Conservation (phyloP, 1,140 invertebrate genomes). For the Brachionus rotundiformis region DNA sequence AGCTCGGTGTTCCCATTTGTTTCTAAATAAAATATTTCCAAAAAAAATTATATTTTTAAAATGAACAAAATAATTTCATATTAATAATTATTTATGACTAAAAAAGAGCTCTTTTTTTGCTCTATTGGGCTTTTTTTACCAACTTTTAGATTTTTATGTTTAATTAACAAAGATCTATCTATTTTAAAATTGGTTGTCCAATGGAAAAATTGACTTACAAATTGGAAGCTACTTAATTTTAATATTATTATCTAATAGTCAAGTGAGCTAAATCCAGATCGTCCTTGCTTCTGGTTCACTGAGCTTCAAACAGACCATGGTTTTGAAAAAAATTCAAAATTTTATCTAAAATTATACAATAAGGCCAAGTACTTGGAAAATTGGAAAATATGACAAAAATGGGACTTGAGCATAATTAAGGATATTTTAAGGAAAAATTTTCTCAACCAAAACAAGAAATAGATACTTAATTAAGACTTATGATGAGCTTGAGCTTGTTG, state of each 20-base stretch:
- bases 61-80: background rate
- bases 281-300: background rate
- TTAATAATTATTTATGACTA: background rate
- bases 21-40: background rate
- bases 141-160: background rate
- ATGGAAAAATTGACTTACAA: background rate
- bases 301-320: background rate
- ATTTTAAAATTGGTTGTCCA: background rate
- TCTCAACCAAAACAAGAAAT: background rate
- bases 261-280: background rate
- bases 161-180: background rate
- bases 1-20: slow-evolving; percentile 4
- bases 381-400: background rate
- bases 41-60: background rate
- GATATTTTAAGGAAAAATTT: background rate
- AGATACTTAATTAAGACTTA: too few relatives aligned
- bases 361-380: background rate
- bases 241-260: background rate
- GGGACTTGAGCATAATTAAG: background rate
- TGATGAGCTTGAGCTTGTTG: too few relatives aligned
- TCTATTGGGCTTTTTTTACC: background rate
- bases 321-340: background rate
- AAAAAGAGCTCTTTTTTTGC: background rate
- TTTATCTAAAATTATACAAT: background rate
- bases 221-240: background rate